Evolutionary conservation across 2,113 vertebrate genomes (phyloP).

Genomic region (Callorhinus ursinus): DNA sequence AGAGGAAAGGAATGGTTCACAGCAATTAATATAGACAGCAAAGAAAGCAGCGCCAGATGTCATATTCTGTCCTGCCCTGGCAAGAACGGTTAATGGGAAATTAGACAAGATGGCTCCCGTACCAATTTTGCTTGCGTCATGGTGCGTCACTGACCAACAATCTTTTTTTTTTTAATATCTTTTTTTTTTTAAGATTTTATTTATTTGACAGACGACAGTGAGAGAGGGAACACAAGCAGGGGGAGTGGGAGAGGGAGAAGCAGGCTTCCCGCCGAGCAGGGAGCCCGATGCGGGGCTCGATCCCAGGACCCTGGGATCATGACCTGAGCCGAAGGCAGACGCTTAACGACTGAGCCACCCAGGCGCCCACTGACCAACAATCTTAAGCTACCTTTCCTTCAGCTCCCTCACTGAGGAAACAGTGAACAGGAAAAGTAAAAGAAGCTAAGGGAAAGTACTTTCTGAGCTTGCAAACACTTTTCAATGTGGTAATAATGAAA

Average conservation of each 20-base stretch:
- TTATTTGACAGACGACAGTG: no score
- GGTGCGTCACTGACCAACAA: not conserved
- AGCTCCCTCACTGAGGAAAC: not conserved
- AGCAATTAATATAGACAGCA: not conserved
- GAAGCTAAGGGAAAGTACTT: not conserved
- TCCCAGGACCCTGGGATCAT: no score
- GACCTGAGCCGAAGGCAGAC: no score
- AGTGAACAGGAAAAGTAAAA: not conserved
- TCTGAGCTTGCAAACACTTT: not conserved
- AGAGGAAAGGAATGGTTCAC: not conserved
- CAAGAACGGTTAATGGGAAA: not conserved
- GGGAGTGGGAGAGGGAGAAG: no score
- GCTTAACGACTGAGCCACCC: no score
- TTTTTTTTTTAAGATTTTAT: no score
- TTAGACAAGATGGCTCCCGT: not conserved
- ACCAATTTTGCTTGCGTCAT: not conserved
- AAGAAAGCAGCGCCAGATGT: not conserved
- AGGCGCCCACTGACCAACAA: not conserved
- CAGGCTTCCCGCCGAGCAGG: no score
- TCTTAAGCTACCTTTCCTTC: not conserved
- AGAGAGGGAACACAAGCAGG: no score
- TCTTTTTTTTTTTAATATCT: no score
- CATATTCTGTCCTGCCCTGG: not conserved
- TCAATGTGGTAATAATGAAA: not conserved
- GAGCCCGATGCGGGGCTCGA: no score